Percentiles rank a stretch among this genome's conserved stretches.
phyloP scores from a whole-genome alignment of 2,113 vertebrate genomes.

The Leucopsar rothschildi region DNA sequence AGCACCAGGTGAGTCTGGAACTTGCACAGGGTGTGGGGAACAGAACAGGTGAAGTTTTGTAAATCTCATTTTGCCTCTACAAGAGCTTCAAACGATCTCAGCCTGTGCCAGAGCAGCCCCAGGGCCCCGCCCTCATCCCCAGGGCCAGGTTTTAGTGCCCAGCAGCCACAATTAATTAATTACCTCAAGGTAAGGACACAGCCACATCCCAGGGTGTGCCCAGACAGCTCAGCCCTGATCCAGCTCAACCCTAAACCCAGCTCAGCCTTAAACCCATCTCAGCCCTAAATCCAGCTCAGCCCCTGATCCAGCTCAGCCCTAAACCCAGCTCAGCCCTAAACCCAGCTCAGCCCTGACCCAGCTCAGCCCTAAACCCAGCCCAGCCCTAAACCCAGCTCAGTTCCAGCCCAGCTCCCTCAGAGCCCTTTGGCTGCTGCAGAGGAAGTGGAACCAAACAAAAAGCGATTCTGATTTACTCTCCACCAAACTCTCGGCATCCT shows the following conservation, averaged over 20 bases:
- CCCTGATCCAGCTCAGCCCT: too few relatives aligned
- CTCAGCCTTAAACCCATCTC: too few relatives aligned
- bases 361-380: too few relatives aligned
- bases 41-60: rapidly evolving
- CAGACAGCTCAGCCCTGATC: not conserved
- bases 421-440: too few relatives aligned
- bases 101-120: not conserved
- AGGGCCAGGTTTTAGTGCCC: rapidly evolving
- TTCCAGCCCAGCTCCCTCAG: too few relatives aligned
- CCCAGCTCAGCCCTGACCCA: too few relatives aligned
- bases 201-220: rapidly evolving
- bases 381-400: too few relatives aligned
- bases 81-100: not conserved
- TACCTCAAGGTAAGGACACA: rapidly evolving
- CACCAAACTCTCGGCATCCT: not conserved
- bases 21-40: rapidly evolving
- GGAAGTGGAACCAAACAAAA: not conserved
- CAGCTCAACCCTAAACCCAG: too few relatives aligned
- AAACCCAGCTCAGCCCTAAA: too few relatives aligned
- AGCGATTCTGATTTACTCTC: rapidly evolving
- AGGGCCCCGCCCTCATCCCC: rapidly evolving
- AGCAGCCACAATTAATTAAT: rapidly evolving
- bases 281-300: too few relatives aligned
- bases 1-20: rapidly evolving
- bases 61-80: rapidly evolving